A percentile compares a stretch with the other conserved stretches of the same genome.
These are phyloP conservation scores for Homalodisca vitripennis DNA, from an alignment of 1,140 invertebrate species.

Conservation along the genomic window DNA sequence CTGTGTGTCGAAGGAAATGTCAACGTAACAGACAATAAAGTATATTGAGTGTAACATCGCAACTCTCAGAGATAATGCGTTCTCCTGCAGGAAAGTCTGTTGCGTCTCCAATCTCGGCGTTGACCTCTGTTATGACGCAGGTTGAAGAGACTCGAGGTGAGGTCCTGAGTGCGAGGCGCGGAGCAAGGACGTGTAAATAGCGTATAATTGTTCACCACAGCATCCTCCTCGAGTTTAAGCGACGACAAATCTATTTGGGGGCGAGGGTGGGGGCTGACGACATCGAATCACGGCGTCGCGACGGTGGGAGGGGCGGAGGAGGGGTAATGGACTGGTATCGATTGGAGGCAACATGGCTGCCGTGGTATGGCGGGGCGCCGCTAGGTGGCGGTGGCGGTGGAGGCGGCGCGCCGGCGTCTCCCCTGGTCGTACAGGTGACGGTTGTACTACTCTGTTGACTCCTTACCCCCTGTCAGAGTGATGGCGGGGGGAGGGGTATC, in stretches of 20 bases:
- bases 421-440: not conserved
- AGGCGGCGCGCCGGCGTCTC: too few relatives aligned
- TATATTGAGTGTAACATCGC: too few relatives aligned
- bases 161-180: not conserved
- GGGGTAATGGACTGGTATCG: not conserved
- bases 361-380: not conserved
- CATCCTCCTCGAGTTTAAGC: conserved; percentile 20
- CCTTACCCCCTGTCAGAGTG: not conserved
- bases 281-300: conserved; percentile 13
- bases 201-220: conserved; percentile 22
- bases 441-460: not conserved
- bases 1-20: too few relatives aligned
- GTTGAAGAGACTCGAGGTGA: not conserved
- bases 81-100: too few relatives aligned
- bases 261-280: not conserved
- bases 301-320: not conserved
- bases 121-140: too few relatives aligned
- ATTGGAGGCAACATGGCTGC: not conserved
- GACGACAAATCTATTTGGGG: conserved; percentile 21
- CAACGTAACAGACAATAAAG: too few relatives aligned
- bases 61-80: too few relatives aligned
- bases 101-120: too few relatives aligned
- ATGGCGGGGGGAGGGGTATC: not conserved
- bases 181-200: conserved; percentile 19
- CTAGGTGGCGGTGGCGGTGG: not conserved